Evolutionary conservation across 2,888 invertebrate genomes (phyloP), one percentile per base, ranked within the genome.

Genomic region (Amorpha juglandis): DNA sequence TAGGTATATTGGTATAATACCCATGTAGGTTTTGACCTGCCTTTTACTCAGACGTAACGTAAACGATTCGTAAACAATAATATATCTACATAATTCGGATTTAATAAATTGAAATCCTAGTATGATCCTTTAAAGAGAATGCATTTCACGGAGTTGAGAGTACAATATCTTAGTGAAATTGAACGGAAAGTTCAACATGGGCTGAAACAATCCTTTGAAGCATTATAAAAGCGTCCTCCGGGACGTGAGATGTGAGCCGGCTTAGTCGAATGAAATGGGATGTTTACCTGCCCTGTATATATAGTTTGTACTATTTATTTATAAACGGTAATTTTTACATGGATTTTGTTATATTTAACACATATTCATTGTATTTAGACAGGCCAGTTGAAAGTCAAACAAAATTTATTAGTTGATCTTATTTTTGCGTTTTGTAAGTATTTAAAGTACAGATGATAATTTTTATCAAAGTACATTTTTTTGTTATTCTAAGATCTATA

Each of bases 181-280:
- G 73, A 67, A 68, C 69, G 69, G 66, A 70, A 70, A 74, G 70
- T 70, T 70, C 69, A 77, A 73, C 70, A 76, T 75, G 77, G 80
- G 78, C 75, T 76, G 74, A 79, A 84, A 85, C 86, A 87, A 87
- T 86, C 84, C 86, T 87, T 88, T 82, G 81, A 85, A 78, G 80
- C 74, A 80, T 79, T 77, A 74, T 72, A 72, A 75, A 74, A 73
- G 74, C 75, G 72, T 70, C 71, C 73, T 71, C 72, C 38, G 65
- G 64, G 62, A 67, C 42, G 63, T 52, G 69, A 72, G 70, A 68
- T 70, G 72, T 69, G 67, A 70, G 69, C 69, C 68, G 70, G 74
- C 72, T 74, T 74, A 67, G 70, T 38, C 64, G 68, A 74, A 77
- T 73, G 69, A 74, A 77, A 75, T 71, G 73, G 65, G 67, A 71